Evolutionary conservation across 2,797 vertebrate species (phyloP).

Genomic region (Danio aesculapii): DNA sequence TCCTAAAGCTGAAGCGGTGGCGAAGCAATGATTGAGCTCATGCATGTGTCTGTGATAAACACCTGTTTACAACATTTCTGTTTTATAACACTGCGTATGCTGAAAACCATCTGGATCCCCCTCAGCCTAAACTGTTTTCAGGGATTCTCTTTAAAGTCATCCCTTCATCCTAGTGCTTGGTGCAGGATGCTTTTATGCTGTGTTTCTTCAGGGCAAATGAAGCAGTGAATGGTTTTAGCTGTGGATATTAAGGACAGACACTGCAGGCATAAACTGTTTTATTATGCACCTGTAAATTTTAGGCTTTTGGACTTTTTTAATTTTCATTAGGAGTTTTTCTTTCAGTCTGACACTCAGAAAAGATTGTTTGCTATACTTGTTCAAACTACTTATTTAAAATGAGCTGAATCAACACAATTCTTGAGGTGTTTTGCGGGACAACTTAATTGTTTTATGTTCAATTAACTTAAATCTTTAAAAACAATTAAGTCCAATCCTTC

Average conservation of each 20-base stretch:
- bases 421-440: too few species aligned
- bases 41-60: neutral
- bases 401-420: too few species aligned
- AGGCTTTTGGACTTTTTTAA: too few species aligned
- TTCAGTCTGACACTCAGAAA: too few species aligned
- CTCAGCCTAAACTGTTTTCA: slow-evolving; percentile 19
- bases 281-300: too few species aligned
- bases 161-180: slow-evolving; percentile 55
- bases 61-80: neutral
- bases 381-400: too few species aligned
- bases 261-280: too few species aligned
- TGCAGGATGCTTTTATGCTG: slow-evolving; percentile 57
- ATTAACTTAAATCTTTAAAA: too few species aligned
- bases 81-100: slow-evolving; percentile 18
- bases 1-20: slow-evolving; percentile 1
- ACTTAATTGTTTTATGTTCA: too few species aligned
- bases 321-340: too few species aligned
- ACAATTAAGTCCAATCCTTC: too few species aligned
- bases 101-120: slow-evolving; percentile 34
- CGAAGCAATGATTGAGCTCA: slow-evolving; percentile 8
- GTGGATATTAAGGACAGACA: slow-evolving; percentile 49
- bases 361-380: too few species aligned
- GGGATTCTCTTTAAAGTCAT: slow-evolving; percentile 19
- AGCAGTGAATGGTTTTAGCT: slow-evolving; percentile 63
- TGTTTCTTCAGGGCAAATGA: slow-evolving; percentile 61